Evolutionary conservation across 2,888 invertebrate genomes (phyloP).

Genomic region (Leptothorax acervorum): DNA sequence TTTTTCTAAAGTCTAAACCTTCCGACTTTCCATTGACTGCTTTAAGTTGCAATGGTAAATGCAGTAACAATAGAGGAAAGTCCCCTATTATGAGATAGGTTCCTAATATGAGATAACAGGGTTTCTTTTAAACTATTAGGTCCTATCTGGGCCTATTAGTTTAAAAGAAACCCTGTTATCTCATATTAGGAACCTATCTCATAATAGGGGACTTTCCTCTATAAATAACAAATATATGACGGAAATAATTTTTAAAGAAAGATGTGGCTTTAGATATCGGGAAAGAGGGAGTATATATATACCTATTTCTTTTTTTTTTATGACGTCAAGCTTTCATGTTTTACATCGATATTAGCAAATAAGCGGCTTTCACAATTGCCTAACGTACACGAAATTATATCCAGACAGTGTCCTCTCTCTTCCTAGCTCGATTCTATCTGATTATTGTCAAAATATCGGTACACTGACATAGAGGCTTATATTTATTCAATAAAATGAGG

Average conservation of each 20-base stretch:
- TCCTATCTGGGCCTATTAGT: too few relatives aligned
- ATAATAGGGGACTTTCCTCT: too few relatives aligned
- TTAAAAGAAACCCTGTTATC: too few relatives aligned
- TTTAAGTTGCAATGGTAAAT: neutral
- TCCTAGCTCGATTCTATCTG: neutral
- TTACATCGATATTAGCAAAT: neutral
- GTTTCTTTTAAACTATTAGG: too few relatives aligned
- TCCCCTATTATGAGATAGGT: too few relatives aligned
- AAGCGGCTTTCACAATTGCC: neutral
- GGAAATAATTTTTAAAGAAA: constrained; percentile 6
- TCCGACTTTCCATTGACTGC: neutral
- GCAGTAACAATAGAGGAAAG: too few relatives aligned
- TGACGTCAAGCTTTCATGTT: neutral
- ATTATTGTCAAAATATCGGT: neutral
- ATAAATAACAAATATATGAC: neutral
- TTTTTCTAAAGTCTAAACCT: neutral
- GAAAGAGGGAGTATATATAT: neutral
- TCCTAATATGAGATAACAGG: too few relatives aligned
- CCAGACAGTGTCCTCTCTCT: neutral
- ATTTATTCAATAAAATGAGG: neutral
- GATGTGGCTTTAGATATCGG: neutral
- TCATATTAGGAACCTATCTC: too few relatives aligned
- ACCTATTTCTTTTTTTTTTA: neutral
- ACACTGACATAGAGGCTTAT: neutral
- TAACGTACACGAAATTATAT: neutral